phyloP scores from a whole-genome alignment of 2,113 vertebrate species.

The Nicator chloris region DNA sequence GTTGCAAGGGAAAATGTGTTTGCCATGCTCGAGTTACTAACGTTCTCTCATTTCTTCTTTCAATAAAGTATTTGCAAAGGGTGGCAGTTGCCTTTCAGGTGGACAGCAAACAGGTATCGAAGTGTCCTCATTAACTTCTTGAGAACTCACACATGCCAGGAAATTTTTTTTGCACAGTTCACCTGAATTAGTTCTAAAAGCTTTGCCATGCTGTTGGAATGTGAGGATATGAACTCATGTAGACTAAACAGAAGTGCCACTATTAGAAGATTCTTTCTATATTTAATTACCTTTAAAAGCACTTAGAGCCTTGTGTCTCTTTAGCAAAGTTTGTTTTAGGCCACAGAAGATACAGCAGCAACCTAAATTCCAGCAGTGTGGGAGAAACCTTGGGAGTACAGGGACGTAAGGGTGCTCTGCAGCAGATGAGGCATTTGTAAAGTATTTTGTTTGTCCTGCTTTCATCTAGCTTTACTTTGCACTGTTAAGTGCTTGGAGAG shows the following conservation, averaged over 20 bases:
- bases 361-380: neutral
- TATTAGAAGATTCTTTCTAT: neutral
- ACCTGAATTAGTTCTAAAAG: neutral
- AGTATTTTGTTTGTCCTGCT: neutral
- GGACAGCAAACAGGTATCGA: neutral
- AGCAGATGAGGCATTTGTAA: neutral
- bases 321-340: neutral
- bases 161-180: neutral
- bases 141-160: neutral
- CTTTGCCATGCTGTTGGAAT: neutral
- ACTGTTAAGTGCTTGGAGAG: neutral
- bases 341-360: neutral
- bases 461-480: neutral
- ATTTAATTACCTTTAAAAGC: neutral
- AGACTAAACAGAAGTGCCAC: neutral
- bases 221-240: neutral
- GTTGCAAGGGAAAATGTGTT: neutral
- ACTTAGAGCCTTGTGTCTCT: neutral
- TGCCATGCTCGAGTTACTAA: neutral
- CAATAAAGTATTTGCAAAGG: neutral
- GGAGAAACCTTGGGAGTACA: neutral
- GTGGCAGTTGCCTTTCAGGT: neutral
- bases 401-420: conserved; percentile 11
- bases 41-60: neutral
- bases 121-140: neutral